Conservation (phyloP, 53 echinoderm and acorn worm species). For the Arbacia lixula region DNA sequence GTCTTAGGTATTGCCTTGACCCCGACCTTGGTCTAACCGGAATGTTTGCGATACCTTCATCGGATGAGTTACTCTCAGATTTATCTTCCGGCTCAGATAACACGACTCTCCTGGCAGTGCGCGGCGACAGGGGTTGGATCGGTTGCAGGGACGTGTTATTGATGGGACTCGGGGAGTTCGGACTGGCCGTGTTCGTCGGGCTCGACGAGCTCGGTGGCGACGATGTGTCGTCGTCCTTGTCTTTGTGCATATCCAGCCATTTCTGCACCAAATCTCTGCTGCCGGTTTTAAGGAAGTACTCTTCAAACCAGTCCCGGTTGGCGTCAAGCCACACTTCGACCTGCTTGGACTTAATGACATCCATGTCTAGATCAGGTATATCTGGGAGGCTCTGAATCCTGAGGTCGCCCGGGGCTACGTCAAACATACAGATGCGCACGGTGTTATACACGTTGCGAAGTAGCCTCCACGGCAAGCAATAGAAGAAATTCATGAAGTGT, state of each 20-base stretch:
- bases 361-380: constrained; percentile 21
- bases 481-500: constrained; percentile 68
- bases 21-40: constrained; percentile 89
- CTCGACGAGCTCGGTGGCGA: constrained; percentile 56
- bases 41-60: constrained; percentile 66
- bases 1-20: constrained; percentile 92
- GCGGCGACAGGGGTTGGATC: constrained; percentile 34
- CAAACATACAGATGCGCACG: constrained; percentile 54
- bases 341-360: constrained; percentile 64
- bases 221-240: constrained; percentile 37
- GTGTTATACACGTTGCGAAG: constrained; percentile 59
- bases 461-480: constrained; percentile 54
- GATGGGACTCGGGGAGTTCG: constrained; percentile 52
- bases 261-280: constrained; percentile 75
- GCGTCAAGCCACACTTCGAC: constrained; percentile 83
- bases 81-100: constrained; percentile 64
- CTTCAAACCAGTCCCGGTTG: constrained; percentile 95
- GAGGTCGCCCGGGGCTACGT: constrained; percentile 31
- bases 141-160: constrained; percentile 22
- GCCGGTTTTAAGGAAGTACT: constrained; percentile 79
- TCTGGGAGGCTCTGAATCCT: constrained; percentile 17
- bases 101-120: constrained; percentile 49
- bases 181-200: constrained; percentile 53
- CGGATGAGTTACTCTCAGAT: constrained; percentile 66
- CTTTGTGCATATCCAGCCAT: constrained; percentile 78